These are phyloP conservation scores for Apoderus coryli DNA, from an alignment of 2,888 invertebrate species.

Conservation along the genomic window DNA sequence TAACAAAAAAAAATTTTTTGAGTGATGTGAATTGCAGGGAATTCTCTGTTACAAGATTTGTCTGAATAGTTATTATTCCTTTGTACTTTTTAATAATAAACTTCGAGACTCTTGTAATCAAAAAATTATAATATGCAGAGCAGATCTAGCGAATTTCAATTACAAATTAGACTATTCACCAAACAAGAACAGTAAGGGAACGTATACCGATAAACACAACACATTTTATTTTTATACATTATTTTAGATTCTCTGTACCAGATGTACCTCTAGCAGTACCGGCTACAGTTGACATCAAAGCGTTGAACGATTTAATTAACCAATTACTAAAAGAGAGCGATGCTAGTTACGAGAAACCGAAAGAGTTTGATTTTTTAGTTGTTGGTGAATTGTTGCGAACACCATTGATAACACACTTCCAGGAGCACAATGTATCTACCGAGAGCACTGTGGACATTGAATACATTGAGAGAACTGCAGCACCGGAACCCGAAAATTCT, in stretches of 20 bases:
- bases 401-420: slow-evolving; percentile 58
- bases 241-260: slow-evolving; percentile 69
- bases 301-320: slow-evolving; percentile 68
- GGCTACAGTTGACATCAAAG: slow-evolving; percentile 47
- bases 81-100: too few species aligned
- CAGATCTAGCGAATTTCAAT: slow-evolving; percentile 42
- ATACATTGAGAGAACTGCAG: slow-evolving; percentile 79
- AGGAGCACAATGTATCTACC: slow-evolving; percentile 58
- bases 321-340: slow-evolving; percentile 53
- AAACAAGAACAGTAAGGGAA: slow-evolving; percentile 62
- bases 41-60: too few species aligned
- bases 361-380: slow-evolving; percentile 81
- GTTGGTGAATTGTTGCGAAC: slow-evolving; percentile 67
- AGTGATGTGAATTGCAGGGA: too few species aligned
- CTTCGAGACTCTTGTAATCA: too few species aligned
- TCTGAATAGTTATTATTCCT: too few species aligned
- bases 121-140: too few species aligned
- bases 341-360: slow-evolving; percentile 27
- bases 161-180: slow-evolving; percentile 66
- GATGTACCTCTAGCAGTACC: slow-evolving; percentile 76
- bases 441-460: slow-evolving; percentile 83
- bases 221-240: slow-evolving; percentile 7
- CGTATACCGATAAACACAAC: slow-evolving; percentile 4
- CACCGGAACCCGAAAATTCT: slow-evolving; percentile 86
- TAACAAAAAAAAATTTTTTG: too few species aligned